Conservation (phyloP, 2,113 vertebrate genomes). For the Noctilio leporinus region DNA sequence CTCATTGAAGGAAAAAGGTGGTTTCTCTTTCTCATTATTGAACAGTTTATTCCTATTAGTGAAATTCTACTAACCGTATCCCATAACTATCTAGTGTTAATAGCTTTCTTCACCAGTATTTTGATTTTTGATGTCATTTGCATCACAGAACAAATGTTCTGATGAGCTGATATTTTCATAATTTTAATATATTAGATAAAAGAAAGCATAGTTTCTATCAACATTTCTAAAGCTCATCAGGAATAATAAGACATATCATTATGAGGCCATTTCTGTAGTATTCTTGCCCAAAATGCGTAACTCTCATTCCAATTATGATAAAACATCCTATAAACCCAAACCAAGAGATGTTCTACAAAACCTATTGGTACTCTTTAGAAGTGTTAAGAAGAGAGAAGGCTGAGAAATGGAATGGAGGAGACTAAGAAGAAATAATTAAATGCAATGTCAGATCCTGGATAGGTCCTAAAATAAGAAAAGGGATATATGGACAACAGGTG, state of each 20-base stretch:
- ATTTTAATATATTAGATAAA: background rate
- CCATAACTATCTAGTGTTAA: conserved; percentile 23
- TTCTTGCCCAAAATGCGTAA: background rate
- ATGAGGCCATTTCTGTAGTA: background rate
- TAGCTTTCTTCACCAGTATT: background rate
- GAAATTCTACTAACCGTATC: conserved; percentile 27
- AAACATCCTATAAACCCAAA: background rate
- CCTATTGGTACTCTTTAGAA: background rate
- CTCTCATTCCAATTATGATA: background rate
- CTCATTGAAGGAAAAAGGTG: conserved; percentile 16
- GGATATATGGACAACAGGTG: too few species aligned
- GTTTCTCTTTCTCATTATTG: conserved; percentile 18
- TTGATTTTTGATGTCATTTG: background rate
- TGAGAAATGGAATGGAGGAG: background rate
- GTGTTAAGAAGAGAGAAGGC: background rate
- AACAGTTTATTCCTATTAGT: conserved; percentile 22
- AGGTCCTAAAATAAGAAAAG: background rate
- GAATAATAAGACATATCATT: background rate
- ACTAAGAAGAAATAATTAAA: background rate
- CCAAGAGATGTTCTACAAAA: background rate
- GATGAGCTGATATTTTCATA: background rate
- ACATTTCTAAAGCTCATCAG: conserved; percentile 33
- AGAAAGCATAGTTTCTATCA: background rate
- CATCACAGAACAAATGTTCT: background rate
- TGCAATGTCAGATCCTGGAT: background rate